These are phyloP conservation scores for Pollenia angustigena DNA, from an alignment of 2,888 invertebrate species.

Conservation along the genomic window DNA sequence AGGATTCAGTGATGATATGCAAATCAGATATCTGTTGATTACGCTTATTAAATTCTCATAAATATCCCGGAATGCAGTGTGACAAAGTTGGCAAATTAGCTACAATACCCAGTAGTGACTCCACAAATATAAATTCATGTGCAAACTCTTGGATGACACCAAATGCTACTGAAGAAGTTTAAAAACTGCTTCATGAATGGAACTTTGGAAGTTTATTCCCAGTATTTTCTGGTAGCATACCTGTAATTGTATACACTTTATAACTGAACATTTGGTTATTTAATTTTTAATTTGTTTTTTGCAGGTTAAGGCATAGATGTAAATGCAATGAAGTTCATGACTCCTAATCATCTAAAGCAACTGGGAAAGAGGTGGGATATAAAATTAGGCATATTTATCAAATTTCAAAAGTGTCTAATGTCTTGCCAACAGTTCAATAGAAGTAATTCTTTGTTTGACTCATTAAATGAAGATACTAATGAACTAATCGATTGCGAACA, in stretches of 20 bases:
- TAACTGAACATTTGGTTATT: not conserved
- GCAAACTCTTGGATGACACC: not conserved
- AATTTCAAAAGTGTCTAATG: not conserved
- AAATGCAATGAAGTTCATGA: constrained; percentile 21
- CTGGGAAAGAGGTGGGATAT: not conserved
- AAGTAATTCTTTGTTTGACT: not conserved
- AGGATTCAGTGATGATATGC: too few relatives aligned
- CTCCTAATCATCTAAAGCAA: constrained; percentile 5
- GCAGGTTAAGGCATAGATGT: constrained; percentile 15
- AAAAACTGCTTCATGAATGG: not conserved
- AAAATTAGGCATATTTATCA: not conserved
- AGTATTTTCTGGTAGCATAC: not conserved
- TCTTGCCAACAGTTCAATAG: not conserved
- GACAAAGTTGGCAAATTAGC: not conserved
- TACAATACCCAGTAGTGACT: not conserved
- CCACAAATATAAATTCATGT: not conserved
- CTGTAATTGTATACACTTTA: not conserved
- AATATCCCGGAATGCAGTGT: not conserved
- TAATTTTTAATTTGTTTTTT: not conserved
- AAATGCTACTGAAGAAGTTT: not conserved
- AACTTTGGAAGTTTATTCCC: not conserved
- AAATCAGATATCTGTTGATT: not conserved
- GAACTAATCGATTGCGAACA: not conserved
- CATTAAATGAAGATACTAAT: not conserved
- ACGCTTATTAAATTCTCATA: not conserved